These are phyloP conservation scores for Saxicola maurus DNA, from an alignment of 2,797 vertebrate genomes.

Conservation along the genomic window DNA sequence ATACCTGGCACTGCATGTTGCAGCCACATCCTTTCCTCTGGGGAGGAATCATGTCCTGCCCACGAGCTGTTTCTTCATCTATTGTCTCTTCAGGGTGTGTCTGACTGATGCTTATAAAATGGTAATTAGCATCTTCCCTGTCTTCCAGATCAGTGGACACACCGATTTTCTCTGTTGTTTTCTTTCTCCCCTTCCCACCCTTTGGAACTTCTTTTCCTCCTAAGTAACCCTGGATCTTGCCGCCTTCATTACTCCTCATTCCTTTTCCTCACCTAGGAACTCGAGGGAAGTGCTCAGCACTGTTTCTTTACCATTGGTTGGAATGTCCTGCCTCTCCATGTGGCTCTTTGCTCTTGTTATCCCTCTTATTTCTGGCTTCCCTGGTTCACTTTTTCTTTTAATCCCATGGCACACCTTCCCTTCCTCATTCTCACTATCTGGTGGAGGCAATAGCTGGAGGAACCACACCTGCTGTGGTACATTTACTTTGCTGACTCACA, in stretches of 20 bases:
- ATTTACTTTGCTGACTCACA: slow-evolving; percentile 15
- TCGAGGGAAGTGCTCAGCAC: background rate
- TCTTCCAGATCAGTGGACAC: background rate
- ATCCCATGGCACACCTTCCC: background rate
- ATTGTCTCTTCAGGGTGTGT: background rate
- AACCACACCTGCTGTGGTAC: background rate
- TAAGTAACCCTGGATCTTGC: background rate
- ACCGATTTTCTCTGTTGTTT: background rate
- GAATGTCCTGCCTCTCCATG: background rate
- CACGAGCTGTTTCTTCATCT: background rate
- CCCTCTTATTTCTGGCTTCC: background rate
- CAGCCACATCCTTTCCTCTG: background rate
- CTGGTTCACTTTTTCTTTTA: background rate
- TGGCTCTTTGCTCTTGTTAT: background rate
- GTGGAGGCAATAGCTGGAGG: background rate
- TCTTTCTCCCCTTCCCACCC: background rate
- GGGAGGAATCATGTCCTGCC: background rate
- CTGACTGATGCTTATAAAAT: background rate
- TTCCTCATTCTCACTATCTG: background rate
- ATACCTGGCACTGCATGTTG: background rate
- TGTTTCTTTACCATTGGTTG: background rate
- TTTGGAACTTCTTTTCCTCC: background rate
- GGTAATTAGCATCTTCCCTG: background rate
- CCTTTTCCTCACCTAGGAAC: background rate
- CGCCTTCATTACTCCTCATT: background rate